A percentile compares a stretch with the other conserved stretches of the same genome.
Evolutionary conservation across 2,888 invertebrate genomes (phyloP).

Genomic region (Selenia dentaria): DNA sequence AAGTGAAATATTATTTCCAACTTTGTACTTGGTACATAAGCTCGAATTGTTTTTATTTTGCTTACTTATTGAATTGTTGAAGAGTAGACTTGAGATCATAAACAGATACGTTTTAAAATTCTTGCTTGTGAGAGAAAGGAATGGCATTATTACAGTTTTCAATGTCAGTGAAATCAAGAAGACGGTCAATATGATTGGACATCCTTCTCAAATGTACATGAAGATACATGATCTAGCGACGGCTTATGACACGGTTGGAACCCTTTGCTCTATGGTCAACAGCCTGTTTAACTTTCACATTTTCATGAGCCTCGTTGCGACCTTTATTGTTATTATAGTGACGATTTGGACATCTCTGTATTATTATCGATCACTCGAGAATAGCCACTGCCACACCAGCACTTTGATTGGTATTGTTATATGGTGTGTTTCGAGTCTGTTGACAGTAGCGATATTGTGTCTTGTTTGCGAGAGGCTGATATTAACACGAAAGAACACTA

Average conservation of each 20-base stretch:
- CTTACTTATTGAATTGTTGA: not conserved
- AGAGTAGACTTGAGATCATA: not conserved
- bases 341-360: not conserved
- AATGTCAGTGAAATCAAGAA: not conserved
- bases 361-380: not conserved
- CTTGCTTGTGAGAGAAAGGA: not conserved
- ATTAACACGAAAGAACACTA: not conserved
- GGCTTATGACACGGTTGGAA: not conserved
- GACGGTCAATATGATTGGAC: not conserved
- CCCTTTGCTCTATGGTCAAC: not conserved
- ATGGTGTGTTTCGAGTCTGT: not conserved
- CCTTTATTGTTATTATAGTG: not conserved
- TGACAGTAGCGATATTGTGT: not conserved
- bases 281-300: not conserved
- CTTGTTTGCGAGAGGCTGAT: not conserved
- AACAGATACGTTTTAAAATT: not conserved
- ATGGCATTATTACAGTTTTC: not conserved
- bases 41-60: not conserved
- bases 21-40: not conserved
- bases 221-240: not conserved
- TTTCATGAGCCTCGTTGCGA: not conserved
- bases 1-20: not conserved
- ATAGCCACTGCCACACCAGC: not conserved
- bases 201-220: not conserved
- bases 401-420: not conserved